Evolutionary conservation across 2,888 invertebrate genomes (phyloP).

Genomic region (Zaprionus bogoriensis): DNA sequence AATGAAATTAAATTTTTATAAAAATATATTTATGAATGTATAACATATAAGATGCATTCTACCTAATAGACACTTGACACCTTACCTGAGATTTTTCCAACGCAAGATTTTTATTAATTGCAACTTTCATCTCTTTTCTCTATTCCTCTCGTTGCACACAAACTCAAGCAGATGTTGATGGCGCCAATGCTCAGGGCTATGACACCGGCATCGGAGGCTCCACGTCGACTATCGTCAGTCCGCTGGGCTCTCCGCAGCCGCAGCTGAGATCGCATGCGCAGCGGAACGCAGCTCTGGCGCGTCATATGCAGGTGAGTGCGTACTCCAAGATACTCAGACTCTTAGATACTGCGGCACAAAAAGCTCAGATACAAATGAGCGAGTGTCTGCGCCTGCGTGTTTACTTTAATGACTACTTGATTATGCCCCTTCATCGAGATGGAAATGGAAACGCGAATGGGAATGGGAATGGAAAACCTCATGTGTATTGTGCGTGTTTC

Average conservation of each 20-base stretch:
- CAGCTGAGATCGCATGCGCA: constrained; percentile 85
- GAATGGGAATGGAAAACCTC: no score
- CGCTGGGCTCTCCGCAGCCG: constrained; percentile 84
- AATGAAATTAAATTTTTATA: no score
- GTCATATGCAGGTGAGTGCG: constrained; percentile 86
- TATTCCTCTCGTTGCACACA: neutral
- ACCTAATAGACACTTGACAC: neutral
- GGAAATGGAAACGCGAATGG: constrained; percentile 28
- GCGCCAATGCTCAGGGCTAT: constrained; percentile 82
- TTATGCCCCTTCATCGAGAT: constrained; percentile 34
- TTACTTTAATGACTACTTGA: constrained; percentile 71
- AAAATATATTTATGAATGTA: no score
- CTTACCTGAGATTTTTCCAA: neutral
- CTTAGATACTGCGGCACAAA: constrained; percentile 12
- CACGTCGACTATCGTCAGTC: constrained; percentile 83
- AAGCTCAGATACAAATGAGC: constrained; percentile 14
- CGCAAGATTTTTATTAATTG: neutral
- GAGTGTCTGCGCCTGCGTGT: constrained; percentile 35
- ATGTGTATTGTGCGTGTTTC: neutral
- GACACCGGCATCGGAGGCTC: constrained; percentile 83
- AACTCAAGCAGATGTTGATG: constrained; percentile 76
- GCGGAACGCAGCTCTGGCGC: constrained; percentile 86
- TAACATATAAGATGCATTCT: no score
- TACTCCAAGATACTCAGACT: constrained; percentile 42
- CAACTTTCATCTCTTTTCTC: neutral